These are phyloP conservation scores for Manduca sexta DNA, from an alignment of 1,140 invertebrate genomes.

Conservation along the genomic window DNA sequence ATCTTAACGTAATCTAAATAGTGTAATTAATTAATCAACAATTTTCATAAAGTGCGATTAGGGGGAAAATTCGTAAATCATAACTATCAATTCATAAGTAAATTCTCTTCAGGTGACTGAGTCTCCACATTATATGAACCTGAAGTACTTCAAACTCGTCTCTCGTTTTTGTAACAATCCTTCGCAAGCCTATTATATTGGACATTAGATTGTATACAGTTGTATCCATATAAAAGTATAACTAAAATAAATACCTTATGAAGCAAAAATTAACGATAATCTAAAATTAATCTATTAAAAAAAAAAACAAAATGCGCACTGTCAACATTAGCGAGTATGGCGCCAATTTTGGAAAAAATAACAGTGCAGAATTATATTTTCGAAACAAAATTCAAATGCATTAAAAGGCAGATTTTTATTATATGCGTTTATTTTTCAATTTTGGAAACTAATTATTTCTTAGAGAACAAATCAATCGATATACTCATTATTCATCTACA, in stretches of 20 bases:
- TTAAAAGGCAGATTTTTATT: conserved; percentile 62
- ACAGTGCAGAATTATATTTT: conserved; percentile 29
- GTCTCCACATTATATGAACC: conserved; percentile 18
- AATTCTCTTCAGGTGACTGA: conserved; percentile 37
- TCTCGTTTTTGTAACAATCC: conserved; percentile 3
- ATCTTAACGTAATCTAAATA: conserved; percentile 44
- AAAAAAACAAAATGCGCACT: conserved; percentile 57
- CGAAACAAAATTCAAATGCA: conserved; percentile 53
- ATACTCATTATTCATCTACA: conserved; percentile 19
- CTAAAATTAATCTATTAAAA: conserved; percentile 51
- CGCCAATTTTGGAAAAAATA: conserved; percentile 23
- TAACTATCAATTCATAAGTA: conserved; percentile 36
- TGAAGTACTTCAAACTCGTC: conserved; percentile 11
- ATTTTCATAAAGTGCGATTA: conserved; percentile 39
- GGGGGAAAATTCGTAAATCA: conserved; percentile 24
- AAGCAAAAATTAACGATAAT: conserved; percentile 60
- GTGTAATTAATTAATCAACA: conserved; percentile 32
- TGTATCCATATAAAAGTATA: conserved; percentile 69
- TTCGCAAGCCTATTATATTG: conserved; percentile 28
- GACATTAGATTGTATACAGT: conserved; percentile 64
- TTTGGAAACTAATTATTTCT: conserved; percentile 31
- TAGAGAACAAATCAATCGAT: conserved; percentile 12
- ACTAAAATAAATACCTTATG: conserved; percentile 73
- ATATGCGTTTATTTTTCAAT: conserved; percentile 41
- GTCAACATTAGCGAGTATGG: conserved; percentile 24